A percentile compares a stretch with the other conserved stretches of the same genome.
phyloP scores from a whole-genome alignment of 2,113 vertebrate species.

The Bubo bubo region DNA sequence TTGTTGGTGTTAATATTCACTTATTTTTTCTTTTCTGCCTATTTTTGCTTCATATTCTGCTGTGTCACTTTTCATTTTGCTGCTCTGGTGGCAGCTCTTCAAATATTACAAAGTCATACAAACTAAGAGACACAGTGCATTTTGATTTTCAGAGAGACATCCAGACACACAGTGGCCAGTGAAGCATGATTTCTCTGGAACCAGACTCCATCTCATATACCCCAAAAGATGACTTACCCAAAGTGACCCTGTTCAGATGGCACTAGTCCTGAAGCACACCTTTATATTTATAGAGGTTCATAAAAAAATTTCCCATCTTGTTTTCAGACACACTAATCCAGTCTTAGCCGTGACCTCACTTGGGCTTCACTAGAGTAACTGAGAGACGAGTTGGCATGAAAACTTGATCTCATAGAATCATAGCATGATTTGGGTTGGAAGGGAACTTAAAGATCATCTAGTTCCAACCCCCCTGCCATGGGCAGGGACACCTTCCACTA shows the following conservation, averaged over 20 bases:
- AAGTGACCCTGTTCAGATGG: fast-evolving
- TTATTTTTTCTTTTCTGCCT: not conserved
- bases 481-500: too few species aligned
- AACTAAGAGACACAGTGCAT: not conserved
- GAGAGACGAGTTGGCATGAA: not conserved
- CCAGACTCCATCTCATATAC: fast-evolving
- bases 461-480: too few species aligned
- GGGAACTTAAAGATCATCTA: too few species aligned
- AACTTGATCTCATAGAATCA: not conserved
- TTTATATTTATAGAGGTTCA: not conserved
- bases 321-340: not conserved
- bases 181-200: not conserved
- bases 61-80: not conserved
- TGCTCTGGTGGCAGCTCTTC: not conserved
- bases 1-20: not conserved
- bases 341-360: not conserved
- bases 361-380: not conserved
- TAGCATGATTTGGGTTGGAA: too few species aligned
- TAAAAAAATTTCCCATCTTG: not conserved
- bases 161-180: not conserved
- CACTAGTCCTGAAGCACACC: not conserved
- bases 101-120: not conserved
- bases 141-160: not conserved
- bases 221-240: not conserved
- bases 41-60: not conserved